Base-by-base conservation (phyloP, 1,140 invertebrate genomes). In the Liolophura sinensis region DNA sequence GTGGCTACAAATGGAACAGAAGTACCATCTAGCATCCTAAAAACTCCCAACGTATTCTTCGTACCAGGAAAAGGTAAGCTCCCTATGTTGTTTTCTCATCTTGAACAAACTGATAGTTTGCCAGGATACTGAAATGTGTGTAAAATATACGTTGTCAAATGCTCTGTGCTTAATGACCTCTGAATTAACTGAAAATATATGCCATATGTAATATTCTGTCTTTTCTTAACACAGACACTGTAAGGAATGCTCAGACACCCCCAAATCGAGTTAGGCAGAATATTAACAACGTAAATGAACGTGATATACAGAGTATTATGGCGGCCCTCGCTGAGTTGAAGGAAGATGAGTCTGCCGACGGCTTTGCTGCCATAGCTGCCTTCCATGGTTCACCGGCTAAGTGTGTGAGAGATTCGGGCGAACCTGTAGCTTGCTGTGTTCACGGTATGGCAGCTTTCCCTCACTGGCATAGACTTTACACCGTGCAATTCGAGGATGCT, bases 401-500 rank as follows among this genome's bases (percentile, higher is more conserved):
- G 54, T 73, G 72, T 64, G 51, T 22, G 46, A 52, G 48, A 47
- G 60, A 48, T 1, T 22, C 64, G 20, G 61, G 57, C 15, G 22
- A 54, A 0, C 47, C 49, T 16, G 31, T 65, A n/a, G 71, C 67
- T 27, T 73, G 71, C 60, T 70, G 71, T 50, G 31, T 65, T 15
- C 71, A 73, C 50, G 71, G 71, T 57, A 62, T 68, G 62, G 64
- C 71, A 14, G 70, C 68, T 16, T 73, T 73, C 65, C 71, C 71
- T 14, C 65, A 69, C 67, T 73, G 71, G 71, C 71, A 73, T 60
- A 57, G 71, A 15, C 64, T 73, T 16, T 70, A 66, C 59, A 63
- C 62, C 9, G 48, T 70, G 46, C 65, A 70, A 55, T 56, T 73
- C 46, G 71, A 73, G 49, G 67, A 70, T 49, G 65, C 68, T 18